These are phyloP conservation scores for Solenopsis invicta DNA, from an alignment of 1,140 invertebrate species.

Conservation along the genomic window DNA sequence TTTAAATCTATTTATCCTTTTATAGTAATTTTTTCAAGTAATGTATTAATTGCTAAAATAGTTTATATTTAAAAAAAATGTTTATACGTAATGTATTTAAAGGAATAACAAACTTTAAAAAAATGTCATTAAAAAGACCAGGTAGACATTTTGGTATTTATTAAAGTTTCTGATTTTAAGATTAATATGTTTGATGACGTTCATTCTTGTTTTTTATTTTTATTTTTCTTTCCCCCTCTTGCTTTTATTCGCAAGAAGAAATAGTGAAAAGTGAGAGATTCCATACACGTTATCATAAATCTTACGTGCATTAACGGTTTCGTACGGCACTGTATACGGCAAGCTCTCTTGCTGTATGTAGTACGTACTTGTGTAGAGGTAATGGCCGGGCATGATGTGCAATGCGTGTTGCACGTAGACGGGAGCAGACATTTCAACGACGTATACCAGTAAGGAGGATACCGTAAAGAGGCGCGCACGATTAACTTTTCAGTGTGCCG, in stretches of 20 bases:
- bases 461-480: constrained; percentile 63
- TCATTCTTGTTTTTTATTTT: not conserved
- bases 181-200: not conserved
- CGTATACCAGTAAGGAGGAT: constrained; percentile 42
- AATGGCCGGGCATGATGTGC: constrained; percentile 42
- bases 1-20: not conserved
- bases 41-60: not conserved
- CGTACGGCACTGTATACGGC: constrained; percentile 48
- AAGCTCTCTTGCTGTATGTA: constrained; percentile 28
- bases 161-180: not conserved
- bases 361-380: constrained; percentile 41
- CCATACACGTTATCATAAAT: constrained; percentile 7
- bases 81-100: not conserved
- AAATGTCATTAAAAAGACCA: not conserved
- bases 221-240: not conserved
- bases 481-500: constrained; percentile 62
- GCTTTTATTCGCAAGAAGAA: not conserved
- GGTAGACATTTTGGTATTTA: not conserved
- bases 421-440: constrained; percentile 49
- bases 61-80: not conserved
- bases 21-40: not conserved
- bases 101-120: not conserved
- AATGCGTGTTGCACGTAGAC: constrained; percentile 13
- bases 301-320: constrained; percentile 48
- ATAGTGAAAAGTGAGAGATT: constrained; percentile 9